Base-by-base conservation (phyloP, 2,888 invertebrate genomes). In the Thumatha senex region DNA sequence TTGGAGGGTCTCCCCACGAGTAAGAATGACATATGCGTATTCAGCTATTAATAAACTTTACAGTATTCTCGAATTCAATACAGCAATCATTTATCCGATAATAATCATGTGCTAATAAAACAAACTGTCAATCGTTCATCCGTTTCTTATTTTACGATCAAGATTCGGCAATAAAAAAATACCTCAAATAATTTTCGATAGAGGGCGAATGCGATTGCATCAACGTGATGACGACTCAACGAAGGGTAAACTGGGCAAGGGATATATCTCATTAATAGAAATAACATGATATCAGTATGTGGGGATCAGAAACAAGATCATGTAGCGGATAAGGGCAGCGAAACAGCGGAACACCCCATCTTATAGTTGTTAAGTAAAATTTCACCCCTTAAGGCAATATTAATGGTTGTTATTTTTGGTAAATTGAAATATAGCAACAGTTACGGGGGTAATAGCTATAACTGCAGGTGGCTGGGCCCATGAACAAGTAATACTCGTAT, bases 191-290 rank as follows among this genome's bases (percentile, higher is more conserved):
- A 67, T 72, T 66, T 63, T 46, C 55, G 54, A 64, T 49, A 61
- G 72, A 30, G 78, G 68, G 56, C 63, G 60, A 72, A 69, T 47
- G 60, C 61, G 78, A 79, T 79, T 48, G 53, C 72, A 67, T 65
- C 59, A 66, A 63, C 58, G 62, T 54, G 67, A 67, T 66, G 62
- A 65, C n/a, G 13, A 34, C 47, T 13, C 48, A 36, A 30, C 43
- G 48, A 59, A 63, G 70, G 67, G 63, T 67, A 52, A 68, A 72
- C 61, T 66, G 71, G 69, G 70, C 75, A 76, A 75, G 78, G 78
- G 82, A 78, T 82, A 78, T 82, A 80, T 82, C 83, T 86, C 85
- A 88, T 88, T 87, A 88, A 86, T 86, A 85, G 81, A 84, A 84
- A 84, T 81, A 81, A 78, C 76, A 70, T 62, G 67, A 66, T 87